Evolutionary conservation across 23 tunicate genomes (phyloP).

Genomic region (Phallusia fumigata): DNA sequence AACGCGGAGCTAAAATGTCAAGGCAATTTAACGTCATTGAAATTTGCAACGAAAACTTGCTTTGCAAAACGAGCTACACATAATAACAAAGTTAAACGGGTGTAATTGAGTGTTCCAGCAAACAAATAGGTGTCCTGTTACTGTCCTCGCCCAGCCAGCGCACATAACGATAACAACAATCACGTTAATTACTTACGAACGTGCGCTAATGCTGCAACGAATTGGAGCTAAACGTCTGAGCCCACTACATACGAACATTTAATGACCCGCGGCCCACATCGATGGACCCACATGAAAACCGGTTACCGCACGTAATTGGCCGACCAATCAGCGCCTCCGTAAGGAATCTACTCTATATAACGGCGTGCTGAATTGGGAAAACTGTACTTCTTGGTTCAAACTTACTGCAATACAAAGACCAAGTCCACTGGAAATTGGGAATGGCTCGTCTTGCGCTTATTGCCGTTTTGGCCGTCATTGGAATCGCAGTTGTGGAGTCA

Average conservation of each 20-base stretch:
- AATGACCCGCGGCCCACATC: neutral
- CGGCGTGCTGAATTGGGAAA: neutral
- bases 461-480: neutral
- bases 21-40: too few relatives aligned
- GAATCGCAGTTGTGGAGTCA: neutral
- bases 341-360: neutral
- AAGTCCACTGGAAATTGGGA: neutral
- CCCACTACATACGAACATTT: neutral
- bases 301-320: neutral
- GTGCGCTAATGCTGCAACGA: neutral
- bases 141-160: too few relatives aligned
- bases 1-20: too few relatives aligned
- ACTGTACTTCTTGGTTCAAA: too few relatives aligned
- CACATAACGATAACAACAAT: neutral
- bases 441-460: constrained; percentile 2
- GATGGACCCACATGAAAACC: neutral
- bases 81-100: too few relatives aligned
- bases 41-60: too few relatives aligned
- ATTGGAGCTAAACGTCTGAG: neutral
- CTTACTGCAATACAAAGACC: neutral
- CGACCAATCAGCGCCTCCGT: neutral
- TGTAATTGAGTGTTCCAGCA: too few relatives aligned
- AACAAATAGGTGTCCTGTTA: too few relatives aligned
- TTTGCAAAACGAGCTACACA: too few relatives aligned
- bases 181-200: neutral